Evolutionary conservation across 2,888 invertebrate species (phyloP).

Genomic region (Tanypteryx hageni): DNA sequence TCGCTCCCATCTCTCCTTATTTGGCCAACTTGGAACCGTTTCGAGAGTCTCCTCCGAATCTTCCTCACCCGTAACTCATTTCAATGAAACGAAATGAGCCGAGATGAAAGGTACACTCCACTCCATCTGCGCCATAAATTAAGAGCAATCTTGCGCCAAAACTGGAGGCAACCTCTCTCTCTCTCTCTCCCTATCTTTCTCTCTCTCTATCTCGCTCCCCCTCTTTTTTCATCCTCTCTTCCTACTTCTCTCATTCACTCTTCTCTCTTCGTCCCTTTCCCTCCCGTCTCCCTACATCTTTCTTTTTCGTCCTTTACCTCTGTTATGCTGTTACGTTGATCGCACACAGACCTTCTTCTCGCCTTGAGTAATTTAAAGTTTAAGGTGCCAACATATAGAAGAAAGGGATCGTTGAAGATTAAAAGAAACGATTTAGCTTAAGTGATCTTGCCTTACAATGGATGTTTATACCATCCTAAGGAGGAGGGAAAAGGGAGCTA

Average conservation of each 20-base stretch:
- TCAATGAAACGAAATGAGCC: constrained; percentile 18
- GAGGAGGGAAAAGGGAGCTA: neutral
- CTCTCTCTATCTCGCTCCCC: neutral
- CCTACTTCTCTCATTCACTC: neutral
- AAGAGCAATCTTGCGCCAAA: constrained; percentile 17
- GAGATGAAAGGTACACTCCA: constrained; percentile 27
- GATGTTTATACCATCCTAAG: neutral
- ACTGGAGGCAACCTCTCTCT: neutral
- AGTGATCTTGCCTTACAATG: neutral
- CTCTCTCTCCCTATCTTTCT: neutral
- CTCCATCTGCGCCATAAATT: constrained; percentile 21
- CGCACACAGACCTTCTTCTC: neutral
- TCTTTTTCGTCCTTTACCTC: neutral
- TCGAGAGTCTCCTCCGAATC: neutral
- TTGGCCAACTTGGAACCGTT: constrained; percentile 9
- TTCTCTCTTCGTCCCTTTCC: neutral
- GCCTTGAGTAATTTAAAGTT: neutral
- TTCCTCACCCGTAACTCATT: constrained; percentile 18
- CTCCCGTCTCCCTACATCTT: neutral
- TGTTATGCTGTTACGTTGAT: neutral
- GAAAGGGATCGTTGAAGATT: neutral
- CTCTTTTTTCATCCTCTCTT: neutral
- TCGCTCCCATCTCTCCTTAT: neutral
- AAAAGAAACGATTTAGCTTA: constrained; percentile 22
- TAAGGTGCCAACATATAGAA: neutral